A percentile compares a stretch with the other conserved stretches of the same genome.
Conservation (phyloP, 2,888 invertebrate species). For the Macaria notata region DNA sequence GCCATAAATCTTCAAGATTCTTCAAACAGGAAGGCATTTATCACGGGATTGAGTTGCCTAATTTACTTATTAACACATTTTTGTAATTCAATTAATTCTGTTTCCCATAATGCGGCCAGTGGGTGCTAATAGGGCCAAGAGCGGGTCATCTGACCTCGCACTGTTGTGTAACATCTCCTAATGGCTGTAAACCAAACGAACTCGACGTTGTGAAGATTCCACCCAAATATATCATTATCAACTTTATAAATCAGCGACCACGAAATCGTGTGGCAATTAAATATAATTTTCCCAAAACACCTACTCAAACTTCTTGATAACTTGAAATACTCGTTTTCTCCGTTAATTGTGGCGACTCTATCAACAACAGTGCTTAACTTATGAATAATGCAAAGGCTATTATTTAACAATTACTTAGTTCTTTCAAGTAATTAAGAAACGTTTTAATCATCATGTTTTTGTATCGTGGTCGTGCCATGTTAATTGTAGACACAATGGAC, state of each 20-base stretch:
- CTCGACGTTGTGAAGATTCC: conserved; percentile 24
- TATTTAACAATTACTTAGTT: conserved; percentile 25
- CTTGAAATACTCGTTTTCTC: conserved; percentile 37
- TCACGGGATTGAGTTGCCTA: conserved; percentile 18
- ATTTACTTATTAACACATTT: conserved; percentile 24
- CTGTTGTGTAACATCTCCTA: conserved; percentile 48
- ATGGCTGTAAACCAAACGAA: conserved; percentile 32
- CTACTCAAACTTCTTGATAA: conserved; percentile 37
- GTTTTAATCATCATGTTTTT: conserved; percentile 36
- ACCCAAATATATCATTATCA: conserved; percentile 22
- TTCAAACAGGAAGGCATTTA: conserved; percentile 20
- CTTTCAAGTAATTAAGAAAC: conserved; percentile 27
- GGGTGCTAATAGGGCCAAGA: conserved; percentile 44
- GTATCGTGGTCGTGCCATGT: conserved; percentile 29
- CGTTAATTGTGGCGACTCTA: conserved; percentile 31
- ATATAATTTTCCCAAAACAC: conserved; percentile 28
- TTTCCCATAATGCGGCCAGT: conserved; percentile 28
- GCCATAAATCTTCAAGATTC: conserved; percentile 15
- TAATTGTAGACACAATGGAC: conserved; percentile 32
- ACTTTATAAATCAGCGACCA: conserved; percentile 24
- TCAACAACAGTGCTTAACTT: conserved; percentile 14
- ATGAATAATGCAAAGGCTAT: conserved; percentile 26
- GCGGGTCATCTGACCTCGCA: conserved; percentile 46
- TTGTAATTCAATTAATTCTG: conserved; percentile 23
- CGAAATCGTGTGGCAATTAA: conserved; percentile 25